Conservation (phyloP, 2,113 vertebrate species). For the Onychostruthus taczanowskii region DNA sequence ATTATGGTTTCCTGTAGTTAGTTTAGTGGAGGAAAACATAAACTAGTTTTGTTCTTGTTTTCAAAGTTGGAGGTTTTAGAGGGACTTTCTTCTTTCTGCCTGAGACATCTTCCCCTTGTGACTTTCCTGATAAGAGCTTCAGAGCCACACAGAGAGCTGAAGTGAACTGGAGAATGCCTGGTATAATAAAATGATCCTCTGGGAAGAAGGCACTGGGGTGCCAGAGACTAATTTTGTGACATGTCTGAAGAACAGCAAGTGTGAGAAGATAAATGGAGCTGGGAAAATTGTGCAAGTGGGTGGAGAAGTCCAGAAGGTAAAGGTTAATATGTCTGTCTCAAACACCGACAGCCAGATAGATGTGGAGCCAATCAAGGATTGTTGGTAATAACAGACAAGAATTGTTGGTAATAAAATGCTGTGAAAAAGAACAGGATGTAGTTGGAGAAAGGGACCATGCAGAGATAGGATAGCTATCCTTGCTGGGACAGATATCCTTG, state of each 20-base stretch:
- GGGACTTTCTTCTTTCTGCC: not conserved
- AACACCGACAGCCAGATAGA: not conserved
- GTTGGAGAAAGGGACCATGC: not conserved
- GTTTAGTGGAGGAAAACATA: not conserved
- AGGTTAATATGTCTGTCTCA: not conserved
- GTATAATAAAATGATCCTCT: not conserved
- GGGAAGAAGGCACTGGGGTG: not conserved
- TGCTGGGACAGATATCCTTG: not conserved
- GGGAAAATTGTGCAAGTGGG: not conserved
- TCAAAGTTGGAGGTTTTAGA: not conserved
- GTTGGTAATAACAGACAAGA: not conserved
- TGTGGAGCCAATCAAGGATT: not conserved
- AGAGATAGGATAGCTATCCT: not conserved
- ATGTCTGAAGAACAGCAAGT: not conserved
- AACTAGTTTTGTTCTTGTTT: not conserved
- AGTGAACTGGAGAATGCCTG: not conserved
- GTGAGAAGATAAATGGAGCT: not conserved
- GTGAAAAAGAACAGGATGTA: not conserved
- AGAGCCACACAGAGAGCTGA: not conserved
- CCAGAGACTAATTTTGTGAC: not conserved
- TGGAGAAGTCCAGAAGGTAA: not conserved
- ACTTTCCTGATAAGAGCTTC: not conserved
- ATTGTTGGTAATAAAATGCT: not conserved
- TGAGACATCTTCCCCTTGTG: accelerated
- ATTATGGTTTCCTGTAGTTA: not conserved